Evolutionary conservation across 2,888 invertebrate genomes (phyloP), one percentile per base, ranked within the genome.

Genomic region (Eugnorisma glareosa): DNA sequence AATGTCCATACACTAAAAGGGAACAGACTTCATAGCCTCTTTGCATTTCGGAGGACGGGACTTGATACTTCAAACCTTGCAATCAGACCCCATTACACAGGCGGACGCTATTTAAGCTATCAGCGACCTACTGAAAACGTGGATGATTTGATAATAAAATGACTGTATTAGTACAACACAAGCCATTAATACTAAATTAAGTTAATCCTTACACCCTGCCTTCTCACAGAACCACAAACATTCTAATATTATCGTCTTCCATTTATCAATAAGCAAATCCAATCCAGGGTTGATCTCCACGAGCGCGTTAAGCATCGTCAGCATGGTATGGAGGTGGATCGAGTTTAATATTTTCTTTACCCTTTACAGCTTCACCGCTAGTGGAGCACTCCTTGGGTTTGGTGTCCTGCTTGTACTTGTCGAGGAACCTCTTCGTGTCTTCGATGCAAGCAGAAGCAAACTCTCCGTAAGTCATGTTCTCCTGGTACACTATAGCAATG

Each of bases 401-500:
- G 0, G 83, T 77, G 15, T 84, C 83, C 15, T 51, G 59, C 24
- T 18, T 24, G 1, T 70, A 2, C 13, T n/a, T 31, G 0, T 35
- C 59, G 2, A 93, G 18, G 37, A 76, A 89, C 8, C 81, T 79
- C 79, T 89, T 93, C 3, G 89, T 2, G 24, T 89, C 82, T 0
- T 88, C 88, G 0, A 88, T 21, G 64, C 90, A 90, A 11, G 90
- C 77, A 2, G 48, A 59, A 0, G 81, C 85, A 37, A 90, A 92
- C 76, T 95, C 93, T 15, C 48, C 51, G 63, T 94, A 92, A 0
- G 93, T 90, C 92, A 93, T 93, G 73, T 98, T 97, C 92, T 98
- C 98, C 89, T 97, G 97, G 89, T 97, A 97, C 31, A 97, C 87
- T 45, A 97, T 90, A 57, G 97, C 97, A 81, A 98, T 97, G 15